Evolutionary conservation across 2,888 invertebrate species (phyloP), one percentile per base, ranked within the genome.

Genomic region (Drosophila leonis): DNA sequence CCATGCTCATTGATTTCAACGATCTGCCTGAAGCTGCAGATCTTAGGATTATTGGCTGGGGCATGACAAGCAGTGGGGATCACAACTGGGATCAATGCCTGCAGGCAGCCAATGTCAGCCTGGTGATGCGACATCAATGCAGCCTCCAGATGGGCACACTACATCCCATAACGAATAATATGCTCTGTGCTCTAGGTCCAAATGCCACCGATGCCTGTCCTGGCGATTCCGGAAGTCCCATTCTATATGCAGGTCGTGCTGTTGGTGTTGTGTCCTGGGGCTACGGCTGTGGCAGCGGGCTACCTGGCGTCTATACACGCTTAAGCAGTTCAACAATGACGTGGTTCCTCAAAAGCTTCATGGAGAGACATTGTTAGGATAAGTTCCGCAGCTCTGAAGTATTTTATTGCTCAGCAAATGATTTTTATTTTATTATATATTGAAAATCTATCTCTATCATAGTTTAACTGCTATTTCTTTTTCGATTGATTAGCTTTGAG

Each of bases 271-370:
- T 97, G 0, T 97, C 96, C 0, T 91, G 84, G 82, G 91, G 90
- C 10, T 29, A 61, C 20, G 83, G 84, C 0, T 92, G 91, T 65
- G 92, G 84, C n/a, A 67, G 68, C 77, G 94, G 95, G 0, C 95
- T 94, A 80, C 97, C 97, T 0, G 97, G 97, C 0, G 96, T 97
- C 6, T 97, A 97, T 91, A 94, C 96, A 0, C 93, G 96, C 60
- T 96, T 96, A 0, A 80, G 74, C 33, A 81, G 78, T 31, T 31
- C 65, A 1, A 0, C n/a, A 7, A 76, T 85, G 24, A 62, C 63
- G 0, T 60, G 29, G 15, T 73, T 63, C n/a, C 20, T 85, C 0
- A 80, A 81, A 29, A 46, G 13, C 13, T 42, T 63, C 7, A 31
- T 73, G 3, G 15, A 54, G 1, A 20, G 1, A 5, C 15, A 85